Percentiles rank a stretch among this genome's conserved stretches.
These are phyloP conservation scores for Adelphocoris suturalis DNA, from an alignment of 2,888 invertebrate genomes.

Conservation along the genomic window DNA sequence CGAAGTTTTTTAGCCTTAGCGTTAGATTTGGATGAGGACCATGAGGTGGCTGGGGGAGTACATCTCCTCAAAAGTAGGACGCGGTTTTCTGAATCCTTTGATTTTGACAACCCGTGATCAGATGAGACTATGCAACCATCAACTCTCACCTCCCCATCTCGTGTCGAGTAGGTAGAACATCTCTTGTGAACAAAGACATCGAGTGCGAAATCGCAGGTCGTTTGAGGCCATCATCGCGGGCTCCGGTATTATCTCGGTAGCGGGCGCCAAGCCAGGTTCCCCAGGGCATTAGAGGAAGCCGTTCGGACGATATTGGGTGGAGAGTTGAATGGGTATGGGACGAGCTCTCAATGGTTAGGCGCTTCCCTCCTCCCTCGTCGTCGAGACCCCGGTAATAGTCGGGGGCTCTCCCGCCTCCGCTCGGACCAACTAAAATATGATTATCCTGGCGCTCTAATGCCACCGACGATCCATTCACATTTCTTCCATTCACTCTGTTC, in stretches of 20 bases:
- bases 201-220: background rate
- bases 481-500: constrained; percentile 30
- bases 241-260: constrained; percentile 2
- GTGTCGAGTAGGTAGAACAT: background rate
- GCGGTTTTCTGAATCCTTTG: too few relatives aligned
- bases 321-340: background rate
- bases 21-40: too few relatives aligned
- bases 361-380: background rate
- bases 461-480: constrained; percentile 15
- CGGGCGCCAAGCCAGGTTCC: constrained; percentile 32
- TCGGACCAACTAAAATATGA: constrained; percentile 50
- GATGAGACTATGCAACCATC: too few relatives aligned
- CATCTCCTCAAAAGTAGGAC: too few relatives aligned
- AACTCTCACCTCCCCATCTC: too few relatives aligned
- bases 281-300: background rate
- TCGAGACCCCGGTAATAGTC: background rate
- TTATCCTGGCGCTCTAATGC: constrained; percentile 40
- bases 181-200: background rate
- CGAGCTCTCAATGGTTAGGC: constrained; percentile 4
- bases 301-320: constrained; percentile 10
- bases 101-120: too few relatives aligned
- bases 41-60: too few relatives aligned
- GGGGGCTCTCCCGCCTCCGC: constrained; percentile 58
- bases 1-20: too few relatives aligned
- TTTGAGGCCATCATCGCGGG: background rate